Percentiles rank a stretch among this genome's conserved stretches.
phyloP scores from a whole-genome alignment of 2,113 vertebrate species.

The Gracilinanus agilis region DNA sequence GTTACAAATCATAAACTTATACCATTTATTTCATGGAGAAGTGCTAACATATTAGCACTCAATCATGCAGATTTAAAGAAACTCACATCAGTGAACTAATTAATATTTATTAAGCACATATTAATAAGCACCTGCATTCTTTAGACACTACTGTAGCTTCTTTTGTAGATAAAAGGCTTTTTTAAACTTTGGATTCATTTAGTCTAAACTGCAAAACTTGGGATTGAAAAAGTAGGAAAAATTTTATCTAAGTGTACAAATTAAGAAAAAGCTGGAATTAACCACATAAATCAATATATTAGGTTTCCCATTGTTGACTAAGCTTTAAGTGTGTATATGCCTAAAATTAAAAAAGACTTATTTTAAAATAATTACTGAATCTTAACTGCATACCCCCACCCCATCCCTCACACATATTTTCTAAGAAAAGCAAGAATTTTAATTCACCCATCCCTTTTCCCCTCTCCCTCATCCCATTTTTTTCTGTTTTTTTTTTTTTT shows the following conservation, averaged over 20 bases:
- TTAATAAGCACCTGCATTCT: conserved; percentile 58
- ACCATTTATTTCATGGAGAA: conserved; percentile 26
- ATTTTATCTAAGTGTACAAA: conserved; percentile 53
- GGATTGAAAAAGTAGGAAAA: conserved; percentile 56
- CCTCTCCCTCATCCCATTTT: not conserved
- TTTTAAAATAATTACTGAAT: conserved; percentile 66
- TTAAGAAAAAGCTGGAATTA: conserved; percentile 71
- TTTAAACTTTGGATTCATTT: conserved; percentile 61
- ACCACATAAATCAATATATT: conserved; percentile 56
- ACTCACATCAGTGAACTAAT: not conserved
- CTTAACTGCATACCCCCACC: conserved; percentile 56
- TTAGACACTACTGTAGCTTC: conserved; percentile 61
- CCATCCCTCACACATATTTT: not conserved
- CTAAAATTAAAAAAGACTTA: conserved; percentile 76
- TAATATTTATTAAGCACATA: conserved; percentile 59
- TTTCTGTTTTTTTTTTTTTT: too few relatives aligned
- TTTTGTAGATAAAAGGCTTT: conserved; percentile 41
- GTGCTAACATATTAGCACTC: conserved; percentile 34
- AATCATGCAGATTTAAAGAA: conserved; percentile 28
- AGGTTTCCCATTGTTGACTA: conserved; percentile 61
- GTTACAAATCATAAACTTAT: conserved; percentile 26
- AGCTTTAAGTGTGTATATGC: conserved; percentile 64
- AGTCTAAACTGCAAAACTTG: conserved; percentile 60
- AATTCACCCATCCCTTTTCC: not conserved
- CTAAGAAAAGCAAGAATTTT: not conserved